Percentiles rank a stretch among this genome's conserved stretches.
Evolutionary conservation across 2,113 vertebrate genomes (phyloP).

Genomic region (Dasyurus viverrinus): DNA sequence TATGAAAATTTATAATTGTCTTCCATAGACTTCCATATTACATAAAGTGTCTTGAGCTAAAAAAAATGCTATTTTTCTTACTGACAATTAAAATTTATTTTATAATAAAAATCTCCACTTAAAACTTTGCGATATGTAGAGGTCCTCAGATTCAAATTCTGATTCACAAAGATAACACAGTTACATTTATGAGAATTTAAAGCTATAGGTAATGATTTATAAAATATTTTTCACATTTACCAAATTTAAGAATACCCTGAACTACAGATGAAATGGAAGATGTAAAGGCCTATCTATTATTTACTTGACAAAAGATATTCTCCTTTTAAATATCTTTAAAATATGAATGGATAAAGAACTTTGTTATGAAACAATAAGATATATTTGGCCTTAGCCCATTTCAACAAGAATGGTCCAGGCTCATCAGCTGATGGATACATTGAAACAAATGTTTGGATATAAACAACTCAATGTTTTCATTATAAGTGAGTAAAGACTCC

Average conservation of each 20-base stretch:
- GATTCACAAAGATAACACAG: not conserved
- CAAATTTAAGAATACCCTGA: not conserved
- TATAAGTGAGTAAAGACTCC: not conserved
- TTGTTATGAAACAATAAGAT: not conserved
- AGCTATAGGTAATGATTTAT: not conserved
- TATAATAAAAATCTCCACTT: too few relatives aligned
- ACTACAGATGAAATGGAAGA: not conserved
- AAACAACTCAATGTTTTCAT: not conserved
- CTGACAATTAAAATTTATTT: too few relatives aligned
- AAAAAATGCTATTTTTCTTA: too few relatives aligned
- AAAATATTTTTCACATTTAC: not conserved
- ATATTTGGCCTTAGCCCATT: not conserved
- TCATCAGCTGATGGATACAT: not conserved
- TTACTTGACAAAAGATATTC: not conserved
- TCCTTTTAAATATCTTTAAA: not conserved
- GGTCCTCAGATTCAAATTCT: not conserved
- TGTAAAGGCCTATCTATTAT: not conserved
- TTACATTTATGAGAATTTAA: not conserved
- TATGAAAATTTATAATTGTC: too few relatives aligned
- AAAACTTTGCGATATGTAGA: not conserved
- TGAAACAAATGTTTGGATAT: not conserved
- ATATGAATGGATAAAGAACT: not conserved
- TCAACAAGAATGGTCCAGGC: not conserved
- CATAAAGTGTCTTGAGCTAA: too few relatives aligned
- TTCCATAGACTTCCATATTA: too few relatives aligned